phyloP scores from a whole-genome alignment of 2,888 invertebrate species.

The Meandrusa payeni region DNA sequence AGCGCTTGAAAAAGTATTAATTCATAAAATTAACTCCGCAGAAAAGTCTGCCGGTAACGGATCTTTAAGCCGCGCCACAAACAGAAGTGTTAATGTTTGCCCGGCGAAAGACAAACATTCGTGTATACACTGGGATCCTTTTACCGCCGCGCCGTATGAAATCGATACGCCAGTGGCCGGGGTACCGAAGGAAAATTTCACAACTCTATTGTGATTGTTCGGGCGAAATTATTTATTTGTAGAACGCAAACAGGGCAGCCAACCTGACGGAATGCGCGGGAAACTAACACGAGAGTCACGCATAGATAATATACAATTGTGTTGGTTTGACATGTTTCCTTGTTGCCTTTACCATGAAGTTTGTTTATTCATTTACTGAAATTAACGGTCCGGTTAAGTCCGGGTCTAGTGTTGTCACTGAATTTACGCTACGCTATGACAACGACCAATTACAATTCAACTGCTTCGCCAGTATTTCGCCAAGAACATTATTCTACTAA shows the following conservation, averaged over 20 bases:
- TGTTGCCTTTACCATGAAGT: neutral
- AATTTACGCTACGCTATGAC: too few relatives aligned
- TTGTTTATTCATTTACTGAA: too few relatives aligned
- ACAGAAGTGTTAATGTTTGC: constrained; percentile 55
- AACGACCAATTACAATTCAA: too few relatives aligned
- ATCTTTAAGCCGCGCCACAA: constrained; percentile 28
- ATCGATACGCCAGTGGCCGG: constrained; percentile 35
- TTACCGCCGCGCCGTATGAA: constrained; percentile 38
- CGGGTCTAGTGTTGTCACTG: too few relatives aligned
- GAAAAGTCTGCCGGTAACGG: constrained; percentile 12
- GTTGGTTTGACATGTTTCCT: neutral
- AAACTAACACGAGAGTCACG: neutral
- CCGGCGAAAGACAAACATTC: constrained; percentile 36
- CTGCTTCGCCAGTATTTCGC: too few relatives aligned
- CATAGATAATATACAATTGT: constrained; percentile 4
- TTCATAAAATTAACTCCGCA: constrained; percentile 10
- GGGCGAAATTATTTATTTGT: constrained; percentile 9
- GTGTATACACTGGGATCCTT: constrained; percentile 31
- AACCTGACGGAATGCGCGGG: constrained; percentile 15
- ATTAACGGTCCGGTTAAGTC: too few relatives aligned
- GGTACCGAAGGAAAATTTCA: constrained; percentile 16
- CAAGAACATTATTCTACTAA: too few relatives aligned
- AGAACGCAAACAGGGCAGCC: constrained; percentile 7
- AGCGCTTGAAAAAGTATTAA: constrained; percentile 9
- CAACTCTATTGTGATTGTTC: constrained; percentile 14